Evolutionary conservation across 2,888 invertebrate species (phyloP).

Genomic region (Drosophila robusta): DNA sequence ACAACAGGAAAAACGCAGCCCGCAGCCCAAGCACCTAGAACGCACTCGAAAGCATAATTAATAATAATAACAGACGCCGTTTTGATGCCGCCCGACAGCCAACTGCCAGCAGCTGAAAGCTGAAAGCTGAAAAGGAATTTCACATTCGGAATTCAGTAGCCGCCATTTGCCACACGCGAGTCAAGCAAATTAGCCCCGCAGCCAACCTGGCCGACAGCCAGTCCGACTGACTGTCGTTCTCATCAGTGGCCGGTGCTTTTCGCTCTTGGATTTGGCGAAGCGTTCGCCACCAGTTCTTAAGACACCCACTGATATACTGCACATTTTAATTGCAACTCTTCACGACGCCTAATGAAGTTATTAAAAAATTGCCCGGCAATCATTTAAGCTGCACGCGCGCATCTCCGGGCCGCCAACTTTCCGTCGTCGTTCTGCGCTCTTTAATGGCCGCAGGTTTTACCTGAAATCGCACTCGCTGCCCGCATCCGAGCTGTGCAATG

Average conservation of each 20-base stretch:
- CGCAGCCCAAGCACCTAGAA: conserved; percentile 28
- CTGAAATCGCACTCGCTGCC: conserved; percentile 14
- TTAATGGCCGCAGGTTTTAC: conserved; percentile 56
- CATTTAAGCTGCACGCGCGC: conserved; percentile 52
- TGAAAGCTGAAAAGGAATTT: conserved; percentile 10
- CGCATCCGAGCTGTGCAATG: conserved; percentile 55
- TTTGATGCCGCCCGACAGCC: conserved; percentile 73
- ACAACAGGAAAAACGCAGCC: conserved; percentile 35
- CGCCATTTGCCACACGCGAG: conserved; percentile 72
- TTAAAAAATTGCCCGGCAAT: conserved; percentile 77
- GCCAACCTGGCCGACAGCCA: background rate
- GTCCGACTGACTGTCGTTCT: background rate
- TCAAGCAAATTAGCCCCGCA: conserved; percentile 41
- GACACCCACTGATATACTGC: conserved; percentile 49
- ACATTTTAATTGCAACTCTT: conserved; percentile 63
- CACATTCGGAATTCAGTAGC: conserved; percentile 66
- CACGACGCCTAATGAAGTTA: conserved; percentile 73
- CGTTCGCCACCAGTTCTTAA: conserved; percentile 26
- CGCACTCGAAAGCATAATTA: conserved; percentile 78
- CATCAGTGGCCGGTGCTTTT: background rate
- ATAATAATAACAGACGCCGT: conserved; percentile 81
- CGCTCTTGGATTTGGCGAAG: conserved; percentile 21
- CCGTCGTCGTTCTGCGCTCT: no score
- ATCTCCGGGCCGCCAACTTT: conserved; percentile 40
- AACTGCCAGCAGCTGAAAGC: conserved; percentile 47